phyloP scores from a whole-genome alignment of 1,140 invertebrate genomes.

The Marisa cornuarietis region DNA sequence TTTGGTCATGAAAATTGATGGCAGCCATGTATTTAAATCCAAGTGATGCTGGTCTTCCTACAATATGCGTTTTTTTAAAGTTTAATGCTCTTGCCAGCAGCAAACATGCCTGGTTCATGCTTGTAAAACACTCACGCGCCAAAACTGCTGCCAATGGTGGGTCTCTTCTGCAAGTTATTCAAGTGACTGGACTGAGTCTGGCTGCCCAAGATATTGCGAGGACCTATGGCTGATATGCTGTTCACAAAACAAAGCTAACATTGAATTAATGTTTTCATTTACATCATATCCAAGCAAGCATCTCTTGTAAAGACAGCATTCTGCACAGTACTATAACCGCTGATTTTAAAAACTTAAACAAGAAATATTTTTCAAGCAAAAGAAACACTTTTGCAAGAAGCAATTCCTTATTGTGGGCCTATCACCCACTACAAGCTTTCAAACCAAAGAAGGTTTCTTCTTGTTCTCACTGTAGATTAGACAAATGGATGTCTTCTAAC shows the following conservation, averaged over 20 bases:
- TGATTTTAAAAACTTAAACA: too few species aligned
- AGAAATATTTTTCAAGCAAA: too few species aligned
- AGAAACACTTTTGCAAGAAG: too few species aligned
- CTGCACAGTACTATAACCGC: not conserved
- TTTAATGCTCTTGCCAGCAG: too few species aligned
- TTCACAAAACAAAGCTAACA: not conserved
- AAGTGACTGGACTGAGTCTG: constrained; percentile 27
- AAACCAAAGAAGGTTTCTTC: too few species aligned
- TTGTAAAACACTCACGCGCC: constrained; percentile 1
- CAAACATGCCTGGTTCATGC: not conserved
- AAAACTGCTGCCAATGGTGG: constrained; percentile 1
- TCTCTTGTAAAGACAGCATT: not conserved
- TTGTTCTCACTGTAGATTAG: too few species aligned
- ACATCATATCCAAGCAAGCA: not conserved
- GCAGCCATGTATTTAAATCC: too few species aligned
- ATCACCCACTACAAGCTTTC: too few species aligned
- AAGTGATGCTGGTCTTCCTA: too few species aligned
- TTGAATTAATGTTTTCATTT: not conserved
- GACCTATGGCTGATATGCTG: constrained; percentile 33
- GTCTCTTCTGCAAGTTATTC: constrained; percentile 29
- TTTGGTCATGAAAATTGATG: too few species aligned
- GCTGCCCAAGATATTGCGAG: constrained; percentile 30
- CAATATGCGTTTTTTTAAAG: too few species aligned
- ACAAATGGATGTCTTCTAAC: not conserved
- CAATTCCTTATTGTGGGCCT: too few species aligned